These are phyloP conservation scores for Naja naja DNA, from an alignment of 2,113 vertebrate species.

Conservation along the genomic window DNA sequence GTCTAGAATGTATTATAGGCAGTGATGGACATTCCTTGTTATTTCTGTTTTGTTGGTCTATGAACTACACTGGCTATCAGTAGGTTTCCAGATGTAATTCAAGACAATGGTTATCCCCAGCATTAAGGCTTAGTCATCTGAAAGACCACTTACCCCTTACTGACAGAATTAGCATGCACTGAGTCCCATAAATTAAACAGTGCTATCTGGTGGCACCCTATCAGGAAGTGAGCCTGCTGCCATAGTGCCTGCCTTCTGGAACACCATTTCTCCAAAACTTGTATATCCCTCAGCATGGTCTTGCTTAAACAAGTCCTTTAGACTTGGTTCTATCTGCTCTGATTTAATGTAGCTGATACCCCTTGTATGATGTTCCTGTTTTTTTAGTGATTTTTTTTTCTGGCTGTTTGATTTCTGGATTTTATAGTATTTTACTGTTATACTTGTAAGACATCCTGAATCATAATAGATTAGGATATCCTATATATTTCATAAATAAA, in stretches of 20 bases:
- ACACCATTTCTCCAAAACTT: neutral
- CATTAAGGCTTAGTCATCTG: neutral
- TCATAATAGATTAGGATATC: too few species aligned
- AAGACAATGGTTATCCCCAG: neutral
- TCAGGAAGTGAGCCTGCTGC: too few species aligned
- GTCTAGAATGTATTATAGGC: neutral
- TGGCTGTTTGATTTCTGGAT: too few species aligned
- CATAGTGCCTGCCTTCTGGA: neutral
- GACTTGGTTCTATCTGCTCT: neutral
- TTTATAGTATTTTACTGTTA: too few species aligned
- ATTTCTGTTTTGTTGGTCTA: too few species aligned
- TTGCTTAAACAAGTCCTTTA: neutral
- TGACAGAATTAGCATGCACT: neutral
- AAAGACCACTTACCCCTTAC: neutral
- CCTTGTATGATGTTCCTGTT: too few species aligned
- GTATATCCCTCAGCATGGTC: neutral
- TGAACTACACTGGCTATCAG: neutral
- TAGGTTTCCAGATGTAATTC: neutral
- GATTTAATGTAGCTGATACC: neutral
- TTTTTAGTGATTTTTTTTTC: too few species aligned
- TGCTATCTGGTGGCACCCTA: neutral
- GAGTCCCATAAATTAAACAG: neutral
- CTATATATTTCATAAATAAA: too few species aligned
- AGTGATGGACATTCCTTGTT: neutral
- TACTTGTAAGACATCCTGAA: too few species aligned